phyloP scores from a whole-genome alignment of 2,797 vertebrate species.

The Acestrorhynchus altus region DNA sequence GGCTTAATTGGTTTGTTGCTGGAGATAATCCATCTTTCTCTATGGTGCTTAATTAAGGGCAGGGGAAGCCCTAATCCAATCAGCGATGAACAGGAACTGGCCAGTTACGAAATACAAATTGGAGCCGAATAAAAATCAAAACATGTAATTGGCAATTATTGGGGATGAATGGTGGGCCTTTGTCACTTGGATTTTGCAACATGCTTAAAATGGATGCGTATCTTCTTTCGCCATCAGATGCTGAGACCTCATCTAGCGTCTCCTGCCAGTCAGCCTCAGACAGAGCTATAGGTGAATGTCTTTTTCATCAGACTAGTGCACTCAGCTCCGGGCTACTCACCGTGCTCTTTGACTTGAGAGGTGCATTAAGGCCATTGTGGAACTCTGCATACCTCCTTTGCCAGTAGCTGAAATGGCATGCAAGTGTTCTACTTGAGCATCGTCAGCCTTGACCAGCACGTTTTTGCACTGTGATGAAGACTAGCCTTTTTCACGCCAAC shows the following conservation, averaged over 20 bases:
- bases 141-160: slow-evolving; percentile 62
- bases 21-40: slow-evolving; percentile 70
- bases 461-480: neutral
- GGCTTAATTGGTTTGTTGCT: slow-evolving; percentile 72
- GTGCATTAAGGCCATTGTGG: neutral
- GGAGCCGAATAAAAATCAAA: slow-evolving; percentile 60
- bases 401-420: neutral
- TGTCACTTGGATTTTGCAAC: neutral
- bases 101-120: slow-evolving; percentile 58
- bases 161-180: slow-evolving; percentile 24
- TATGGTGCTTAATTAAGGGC: slow-evolving; percentile 68
- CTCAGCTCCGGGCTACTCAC: neutral
- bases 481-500: neutral
- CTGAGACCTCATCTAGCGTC: neutral
- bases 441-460: neutral
- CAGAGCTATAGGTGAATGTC: neutral
- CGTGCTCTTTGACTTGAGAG: neutral
- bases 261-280: neutral
- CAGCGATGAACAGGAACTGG: slow-evolving; percentile 59
- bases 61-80: slow-evolving; percentile 63
- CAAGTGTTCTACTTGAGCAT: neutral
- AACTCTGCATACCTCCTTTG: neutral
- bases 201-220: neutral
- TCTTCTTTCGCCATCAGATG: neutral
- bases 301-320: neutral